These are phyloP conservation scores for Cryptoprocta ferox DNA, from an alignment of 2,797 vertebrate species.

Conservation along the genomic window DNA sequence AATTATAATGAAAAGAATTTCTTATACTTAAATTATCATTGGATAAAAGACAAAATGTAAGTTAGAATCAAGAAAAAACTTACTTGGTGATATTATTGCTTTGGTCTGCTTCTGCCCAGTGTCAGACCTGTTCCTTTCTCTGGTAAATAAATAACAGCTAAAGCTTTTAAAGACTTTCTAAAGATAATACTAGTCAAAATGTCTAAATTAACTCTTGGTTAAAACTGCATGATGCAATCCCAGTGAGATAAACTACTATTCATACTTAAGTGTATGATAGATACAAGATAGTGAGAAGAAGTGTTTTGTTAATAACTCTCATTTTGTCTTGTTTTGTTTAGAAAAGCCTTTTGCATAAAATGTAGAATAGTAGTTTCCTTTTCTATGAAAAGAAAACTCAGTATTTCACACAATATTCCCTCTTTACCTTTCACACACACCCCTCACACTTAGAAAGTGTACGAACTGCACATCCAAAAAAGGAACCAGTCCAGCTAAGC, in stretches of 20 bases:
- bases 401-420: not conserved
- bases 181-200: not conserved
- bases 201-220: slow-evolving; percentile 23
- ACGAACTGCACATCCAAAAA: not conserved
- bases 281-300: not conserved
- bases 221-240: not conserved
- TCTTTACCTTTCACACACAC: not conserved
- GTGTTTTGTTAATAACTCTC: not conserved
- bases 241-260: not conserved
- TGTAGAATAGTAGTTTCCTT: not conserved
- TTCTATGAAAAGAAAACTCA: not conserved
- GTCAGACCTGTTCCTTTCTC: not conserved
- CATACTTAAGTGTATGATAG: slow-evolving; percentile 6
- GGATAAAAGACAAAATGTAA: slow-evolving; percentile 20
- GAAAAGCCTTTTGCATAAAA: not conserved
- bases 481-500: not conserved
- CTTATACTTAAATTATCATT: not conserved
- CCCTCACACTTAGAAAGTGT: not conserved
- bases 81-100: not conserved
- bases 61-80: not conserved
- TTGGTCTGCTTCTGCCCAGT: not conserved
- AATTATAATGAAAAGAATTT: not conserved
- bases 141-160: not conserved
- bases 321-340: not conserved
- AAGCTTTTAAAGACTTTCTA: slow-evolving; percentile 45